Base-by-base conservation (phyloP, 2,888 invertebrate genomes). In the Troglohyphantes excavatus region DNA sequence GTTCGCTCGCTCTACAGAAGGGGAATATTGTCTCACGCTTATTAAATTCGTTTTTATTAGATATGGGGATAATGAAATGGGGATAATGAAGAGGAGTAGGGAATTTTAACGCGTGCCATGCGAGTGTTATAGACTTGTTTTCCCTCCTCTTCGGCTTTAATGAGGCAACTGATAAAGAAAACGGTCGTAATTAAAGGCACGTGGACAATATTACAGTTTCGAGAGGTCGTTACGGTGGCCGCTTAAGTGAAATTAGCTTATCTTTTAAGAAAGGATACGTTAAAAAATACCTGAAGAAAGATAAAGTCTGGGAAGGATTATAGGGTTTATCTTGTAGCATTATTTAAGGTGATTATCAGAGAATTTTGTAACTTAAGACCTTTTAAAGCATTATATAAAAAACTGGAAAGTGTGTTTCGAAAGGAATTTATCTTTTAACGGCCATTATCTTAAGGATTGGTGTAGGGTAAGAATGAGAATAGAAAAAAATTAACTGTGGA, bases 1-100 rank as follows among this genome's bases (percentile, higher is more conserved):
- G 82, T n/a, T n/a, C n/a, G n/a, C n/a, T n/a, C n/a, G n/a, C n/a
- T n/a, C n/a, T n/a, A n/a, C n/a, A 39, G 61, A 82, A 61, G 3
- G 39, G 61, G 70, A 82, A 70, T 81, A 81, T 81, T 81, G 67
- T 81, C 81, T 67, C 81, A 26, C 21, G 68, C 46, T 27, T 53
- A 26, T 53, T 33, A 53, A 53, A 67, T 11, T 53, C 23, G 65
- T 27, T 46, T 11, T 72, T 46, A 17, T 21, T 43, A 3, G 21
- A 39, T 39, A 33, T 3, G 39, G 33, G 9, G 26, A 33, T 70
- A 70, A 70, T 70, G 39, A 33, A 33, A 21, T 19, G 39, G n/a
- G 33, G 23, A 33, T 70, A 70, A 70, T 70, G 39, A 33, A 33
- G 39, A 39, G 39, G n/a, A 19, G 23, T 0, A 17, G 33, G n/a